phyloP scores from a whole-genome alignment of 1,140 invertebrate genomes.

The Oreohelix idahoensis region DNA sequence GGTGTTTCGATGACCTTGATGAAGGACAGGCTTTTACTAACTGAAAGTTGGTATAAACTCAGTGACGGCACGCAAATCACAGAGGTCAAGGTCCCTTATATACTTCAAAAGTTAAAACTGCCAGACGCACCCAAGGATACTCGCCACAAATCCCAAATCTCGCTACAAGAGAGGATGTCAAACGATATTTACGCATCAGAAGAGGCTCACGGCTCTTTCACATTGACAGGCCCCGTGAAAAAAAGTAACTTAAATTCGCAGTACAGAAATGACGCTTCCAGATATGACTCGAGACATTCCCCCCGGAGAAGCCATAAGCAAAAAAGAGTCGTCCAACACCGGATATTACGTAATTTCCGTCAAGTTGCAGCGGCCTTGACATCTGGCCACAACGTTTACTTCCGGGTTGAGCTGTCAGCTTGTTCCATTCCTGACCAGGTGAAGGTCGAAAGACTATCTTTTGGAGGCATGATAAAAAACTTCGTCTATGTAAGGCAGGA shows the following conservation, averaged over 20 bases:
- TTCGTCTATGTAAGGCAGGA: conserved; percentile 24
- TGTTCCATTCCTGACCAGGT: conserved; percentile 10
- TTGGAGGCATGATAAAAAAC: conserved; percentile 9
- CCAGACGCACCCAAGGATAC: background rate
- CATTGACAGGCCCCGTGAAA: background rate
- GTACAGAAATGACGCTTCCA: too few species aligned
- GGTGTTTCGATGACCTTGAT: conserved; percentile 29
- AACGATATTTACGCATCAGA: background rate
- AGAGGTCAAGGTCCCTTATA: conserved; percentile 27
- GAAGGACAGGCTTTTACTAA: conserved; percentile 9
- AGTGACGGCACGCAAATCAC: conserved; percentile 4
- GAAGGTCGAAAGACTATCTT: background rate
- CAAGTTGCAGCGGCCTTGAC: conserved; percentile 3
- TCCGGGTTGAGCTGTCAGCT: conserved; percentile 16
- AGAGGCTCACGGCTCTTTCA: too few species aligned
- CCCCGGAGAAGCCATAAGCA: background rate
- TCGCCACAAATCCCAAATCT: too few species aligned
- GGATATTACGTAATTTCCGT: background rate
- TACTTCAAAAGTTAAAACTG: background rate
- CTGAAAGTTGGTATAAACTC: conserved; percentile 28
- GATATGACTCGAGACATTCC: background rate
- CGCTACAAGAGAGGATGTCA: background rate
- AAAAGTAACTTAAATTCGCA: background rate
- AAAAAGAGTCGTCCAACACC: background rate
- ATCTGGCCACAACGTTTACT: background rate